phyloP scores from a whole-genome alignment of 1,140 invertebrate genomes.

The Lutraria rhynchaena region DNA sequence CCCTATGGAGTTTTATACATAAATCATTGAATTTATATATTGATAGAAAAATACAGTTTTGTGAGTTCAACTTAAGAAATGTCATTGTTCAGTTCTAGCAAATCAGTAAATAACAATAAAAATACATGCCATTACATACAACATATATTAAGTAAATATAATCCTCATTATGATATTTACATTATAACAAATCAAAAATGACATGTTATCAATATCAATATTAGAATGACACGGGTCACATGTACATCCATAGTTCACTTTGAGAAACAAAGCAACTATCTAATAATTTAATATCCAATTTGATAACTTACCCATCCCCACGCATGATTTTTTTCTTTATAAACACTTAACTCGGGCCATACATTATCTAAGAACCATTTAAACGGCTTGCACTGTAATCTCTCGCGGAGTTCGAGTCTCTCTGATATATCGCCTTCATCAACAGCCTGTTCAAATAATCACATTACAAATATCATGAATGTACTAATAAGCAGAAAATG shows the following conservation, averaged over 20 bases:
- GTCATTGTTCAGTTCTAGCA: too few relatives aligned
- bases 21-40: too few relatives aligned
- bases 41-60: too few relatives aligned
- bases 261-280: not conserved
- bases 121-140: too few relatives aligned
- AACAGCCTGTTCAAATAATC: too few relatives aligned
- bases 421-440: conserved; percentile 84
- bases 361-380: conserved; percentile 97
- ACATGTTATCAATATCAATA: not conserved
- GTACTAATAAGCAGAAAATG: too few relatives aligned
- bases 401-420: conserved; percentile 88
- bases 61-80: too few relatives aligned
- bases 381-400: conserved; percentile 95
- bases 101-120: too few relatives aligned
- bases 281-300: not conserved
- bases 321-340: conserved; percentile 59
- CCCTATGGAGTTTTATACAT: too few relatives aligned
- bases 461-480: too few relatives aligned
- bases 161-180: too few relatives aligned
- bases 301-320: conserved; percentile 70
- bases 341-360: conserved; percentile 88
- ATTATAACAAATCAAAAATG: not conserved
- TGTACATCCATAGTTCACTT: not conserved
- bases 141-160: too few relatives aligned
- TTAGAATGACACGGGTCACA: not conserved